phyloP scores from a whole-genome alignment of 2,797 vertebrate species.

The Tachyglossus aculeatus region DNA sequence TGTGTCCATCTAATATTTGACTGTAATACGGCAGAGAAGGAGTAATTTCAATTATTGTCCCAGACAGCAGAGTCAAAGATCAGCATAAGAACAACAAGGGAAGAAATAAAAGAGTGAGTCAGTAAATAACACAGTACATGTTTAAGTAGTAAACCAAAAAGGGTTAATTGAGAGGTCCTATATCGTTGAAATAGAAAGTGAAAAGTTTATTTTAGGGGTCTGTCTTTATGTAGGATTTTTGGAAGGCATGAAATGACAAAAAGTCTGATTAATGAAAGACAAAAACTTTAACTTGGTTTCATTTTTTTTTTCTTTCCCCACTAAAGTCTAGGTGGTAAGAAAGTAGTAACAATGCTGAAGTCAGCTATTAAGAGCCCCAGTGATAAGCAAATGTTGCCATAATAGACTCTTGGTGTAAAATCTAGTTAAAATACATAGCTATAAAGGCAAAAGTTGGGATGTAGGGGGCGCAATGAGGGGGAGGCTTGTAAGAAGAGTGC shows the following conservation, averaged over 20 bases:
- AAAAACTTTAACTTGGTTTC: no score
- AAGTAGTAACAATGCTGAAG: not conserved
- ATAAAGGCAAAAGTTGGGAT: no score
- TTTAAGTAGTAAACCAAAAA: not conserved
- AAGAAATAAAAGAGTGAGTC: not conserved
- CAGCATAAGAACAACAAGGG: not conserved
- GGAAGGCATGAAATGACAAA: no score
- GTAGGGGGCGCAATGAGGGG: no score
- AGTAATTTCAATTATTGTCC: constrained; percentile 8
- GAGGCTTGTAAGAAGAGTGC: no score
- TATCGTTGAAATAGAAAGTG: not conserved
- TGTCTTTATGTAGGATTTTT: no score
- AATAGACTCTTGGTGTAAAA: not conserved
- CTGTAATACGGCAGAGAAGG: no score
- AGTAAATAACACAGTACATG: not conserved
- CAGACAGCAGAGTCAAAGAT: not conserved
- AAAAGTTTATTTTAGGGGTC: not conserved
- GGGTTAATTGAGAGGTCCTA: no score
- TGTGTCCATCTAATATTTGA: no score
- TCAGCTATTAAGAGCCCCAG: not conserved
- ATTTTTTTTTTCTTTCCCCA: no score
- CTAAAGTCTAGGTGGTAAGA: no score
- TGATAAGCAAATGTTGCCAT: not conserved
- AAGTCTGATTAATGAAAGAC: no score
- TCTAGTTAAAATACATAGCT: not conserved